These are phyloP conservation scores for Alfaro cultratus DNA, from an alignment of 2,797 vertebrate species.

Conservation along the genomic window DNA sequence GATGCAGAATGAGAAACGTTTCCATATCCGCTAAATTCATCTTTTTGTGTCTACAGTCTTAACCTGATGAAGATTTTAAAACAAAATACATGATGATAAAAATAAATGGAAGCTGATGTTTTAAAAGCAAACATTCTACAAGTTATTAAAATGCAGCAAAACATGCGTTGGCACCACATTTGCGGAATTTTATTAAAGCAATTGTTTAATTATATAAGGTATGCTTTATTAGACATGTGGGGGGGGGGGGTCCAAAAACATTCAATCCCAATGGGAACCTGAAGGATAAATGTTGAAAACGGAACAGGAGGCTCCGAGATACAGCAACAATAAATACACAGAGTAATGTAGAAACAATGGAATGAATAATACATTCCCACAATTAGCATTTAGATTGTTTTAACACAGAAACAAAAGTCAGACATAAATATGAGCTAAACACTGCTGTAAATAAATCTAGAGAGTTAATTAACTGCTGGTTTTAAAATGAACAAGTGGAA, in stretches of 20 bases:
- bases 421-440: not conserved
- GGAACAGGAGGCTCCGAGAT: too few relatives aligned
- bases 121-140: not conserved
- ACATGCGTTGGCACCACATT: not conserved
- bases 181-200: not conserved
- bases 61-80: not conserved
- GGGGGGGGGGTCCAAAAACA: too few relatives aligned
- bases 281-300: too few relatives aligned
- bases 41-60: too few relatives aligned
- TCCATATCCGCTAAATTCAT: not conserved
- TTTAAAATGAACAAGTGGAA: too few relatives aligned
- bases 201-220: too few relatives aligned
- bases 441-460: not conserved
- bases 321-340: not conserved
- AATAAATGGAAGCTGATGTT: not conserved
- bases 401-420: not conserved
- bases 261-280: too few relatives aligned
- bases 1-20: not conserved
- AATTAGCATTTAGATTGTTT: conserved; percentile 1
- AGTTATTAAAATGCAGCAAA: not conserved
- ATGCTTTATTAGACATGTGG: too few relatives aligned
- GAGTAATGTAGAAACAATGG: not conserved
- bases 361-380: not conserved
- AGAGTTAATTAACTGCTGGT: too few relatives aligned
- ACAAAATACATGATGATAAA: not conserved